Evolutionary conservation across 2,888 invertebrate species (phyloP).

Genomic region (Hemicrepidius hirtus): DNA sequence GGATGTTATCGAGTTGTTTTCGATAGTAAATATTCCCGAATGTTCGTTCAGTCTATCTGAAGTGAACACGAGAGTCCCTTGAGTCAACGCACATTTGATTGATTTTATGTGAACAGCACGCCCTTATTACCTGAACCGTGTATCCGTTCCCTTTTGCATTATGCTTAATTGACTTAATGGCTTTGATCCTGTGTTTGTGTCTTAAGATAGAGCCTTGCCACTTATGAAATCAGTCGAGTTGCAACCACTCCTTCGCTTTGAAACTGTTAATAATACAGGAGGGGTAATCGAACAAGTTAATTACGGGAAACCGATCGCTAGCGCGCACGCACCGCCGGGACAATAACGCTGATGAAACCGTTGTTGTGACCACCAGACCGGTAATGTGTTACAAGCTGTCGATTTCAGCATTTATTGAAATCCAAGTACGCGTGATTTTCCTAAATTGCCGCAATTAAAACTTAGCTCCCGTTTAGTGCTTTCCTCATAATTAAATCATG

Average conservation of each 20-base stretch:
- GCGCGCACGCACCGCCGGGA: constrained; percentile 43
- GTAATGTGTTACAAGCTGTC: constrained; percentile 51
- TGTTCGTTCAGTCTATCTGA: constrained; percentile 39
- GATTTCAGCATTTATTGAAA: constrained; percentile 53
- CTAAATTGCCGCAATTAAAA: constrained; percentile 55
- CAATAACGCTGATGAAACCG: constrained; percentile 45
- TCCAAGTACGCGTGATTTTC: constrained; percentile 53
- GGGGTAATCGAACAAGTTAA: constrained; percentile 50
- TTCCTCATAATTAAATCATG: constrained; percentile 38
- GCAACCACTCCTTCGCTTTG: constrained; percentile 43
- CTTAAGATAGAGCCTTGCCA: constrained; percentile 43
- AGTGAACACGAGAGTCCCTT: constrained; percentile 41
- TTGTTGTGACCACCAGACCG: constrained; percentile 50
- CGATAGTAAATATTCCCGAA: constrained; percentile 16
- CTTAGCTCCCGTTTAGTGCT: constrained; percentile 40
- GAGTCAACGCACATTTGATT: constrained; percentile 48
- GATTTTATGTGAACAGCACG: constrained; percentile 48
- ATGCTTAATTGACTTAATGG: constrained; percentile 53
- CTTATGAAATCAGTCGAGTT: constrained; percentile 47
- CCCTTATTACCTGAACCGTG: constrained; percentile 51
- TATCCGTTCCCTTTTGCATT: constrained; percentile 50
- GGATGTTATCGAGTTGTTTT: constrained; percentile 15
- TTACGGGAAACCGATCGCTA: constrained; percentile 46
- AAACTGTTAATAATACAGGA: constrained; percentile 48
- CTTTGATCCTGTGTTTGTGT: constrained; percentile 53